Evolutionary conservation across 2,113 vertebrate genomes (phyloP).

Genomic region (Amblyopsis rosae): DNA sequence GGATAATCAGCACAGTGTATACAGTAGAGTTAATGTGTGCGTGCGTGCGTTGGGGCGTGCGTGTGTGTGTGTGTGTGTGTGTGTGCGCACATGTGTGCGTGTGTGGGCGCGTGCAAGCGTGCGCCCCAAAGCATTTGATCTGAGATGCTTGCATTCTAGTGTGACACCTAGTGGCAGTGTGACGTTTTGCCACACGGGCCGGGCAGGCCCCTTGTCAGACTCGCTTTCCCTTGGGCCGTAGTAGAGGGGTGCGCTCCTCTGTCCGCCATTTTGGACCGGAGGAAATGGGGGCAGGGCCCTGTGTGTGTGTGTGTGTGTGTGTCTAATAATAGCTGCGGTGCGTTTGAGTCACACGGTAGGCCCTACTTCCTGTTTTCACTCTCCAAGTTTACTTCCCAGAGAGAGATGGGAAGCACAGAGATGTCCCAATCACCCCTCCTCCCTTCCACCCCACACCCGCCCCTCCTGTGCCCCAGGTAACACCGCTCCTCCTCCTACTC

Average conservation of each 20-base stretch:
- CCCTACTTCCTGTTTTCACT: slow-evolving; percentile 80
- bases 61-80: no score
- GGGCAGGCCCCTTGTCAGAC: no score
- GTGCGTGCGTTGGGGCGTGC: no score
- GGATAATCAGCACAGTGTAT: no score
- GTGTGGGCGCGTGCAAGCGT: no score
- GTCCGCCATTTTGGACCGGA: slow-evolving; percentile 58
- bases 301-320: slow-evolving; percentile 8
- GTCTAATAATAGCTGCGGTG: slow-evolving; percentile 73
- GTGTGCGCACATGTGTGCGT: no score
- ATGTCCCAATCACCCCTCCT: slow-evolving; percentile 25
- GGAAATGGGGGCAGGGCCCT: slow-evolving; percentile 60
- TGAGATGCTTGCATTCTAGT: no score
- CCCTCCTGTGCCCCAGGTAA: not conserved
- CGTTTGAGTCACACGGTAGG: slow-evolving; percentile 76
- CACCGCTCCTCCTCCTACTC: not conserved
- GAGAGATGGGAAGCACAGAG: slow-evolving; percentile 41
- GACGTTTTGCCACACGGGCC: no score
- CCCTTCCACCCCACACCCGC: not conserved
- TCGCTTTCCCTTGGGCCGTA: no score
- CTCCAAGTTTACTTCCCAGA: slow-evolving; percentile 74
- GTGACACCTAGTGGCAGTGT: no score
- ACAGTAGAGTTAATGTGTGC: no score
- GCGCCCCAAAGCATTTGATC: no score
- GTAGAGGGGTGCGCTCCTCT: slow-evolving; percentile 51